Base-by-base conservation (phyloP, 2,888 invertebrate species). In the Leucophenga maculata region DNA sequence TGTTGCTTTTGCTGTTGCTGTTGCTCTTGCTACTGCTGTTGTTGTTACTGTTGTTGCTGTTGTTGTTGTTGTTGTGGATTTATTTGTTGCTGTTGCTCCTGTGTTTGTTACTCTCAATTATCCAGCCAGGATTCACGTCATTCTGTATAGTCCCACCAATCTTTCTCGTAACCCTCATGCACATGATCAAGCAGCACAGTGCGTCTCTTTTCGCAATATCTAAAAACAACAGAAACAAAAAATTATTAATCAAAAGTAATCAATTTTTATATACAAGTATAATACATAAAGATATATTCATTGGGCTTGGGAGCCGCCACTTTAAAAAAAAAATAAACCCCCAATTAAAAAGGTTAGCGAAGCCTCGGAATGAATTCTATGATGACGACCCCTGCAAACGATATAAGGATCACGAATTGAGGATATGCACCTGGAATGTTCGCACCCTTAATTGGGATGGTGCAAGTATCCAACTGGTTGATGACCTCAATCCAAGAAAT, bases 91-190 rank as follows among this genome's bases (percentile, higher is more conserved):
- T 18, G 46, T 26, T 65, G 16, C 11, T n/a, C n/a, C 39, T 32
- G 65, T 65, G 16, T 32, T 26, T 52, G 46, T 62, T 62, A 22
- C 16, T 60, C 72, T 80, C 77, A 83, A 72, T 80, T 82, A 78
- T 83, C 83, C 77, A 83, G 71, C 83, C 83, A 83, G 72, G 83
- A 83, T 75, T 83, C 86, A 75, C 86, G 88, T 88, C 88, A 95
- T 92, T 96, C 95, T 90, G 94, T 95, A 89, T 96, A 97, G 86
- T 95, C 96, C 99, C 98, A 99, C 93, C 96, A 94, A 88, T 98
- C 98, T 90, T 96, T 97, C 89, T 99, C 99, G 89, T 98, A 98
- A 74, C 99, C 99, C 91, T 99, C 99, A 89, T 97, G 96, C 66
- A 99, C 99, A 89, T 99, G 99, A 88, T 97, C 97, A 85, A 99